Evolutionary conservation across 2,797 vertebrate species (phyloP).

Genomic region (Artibeus lituratus): DNA sequence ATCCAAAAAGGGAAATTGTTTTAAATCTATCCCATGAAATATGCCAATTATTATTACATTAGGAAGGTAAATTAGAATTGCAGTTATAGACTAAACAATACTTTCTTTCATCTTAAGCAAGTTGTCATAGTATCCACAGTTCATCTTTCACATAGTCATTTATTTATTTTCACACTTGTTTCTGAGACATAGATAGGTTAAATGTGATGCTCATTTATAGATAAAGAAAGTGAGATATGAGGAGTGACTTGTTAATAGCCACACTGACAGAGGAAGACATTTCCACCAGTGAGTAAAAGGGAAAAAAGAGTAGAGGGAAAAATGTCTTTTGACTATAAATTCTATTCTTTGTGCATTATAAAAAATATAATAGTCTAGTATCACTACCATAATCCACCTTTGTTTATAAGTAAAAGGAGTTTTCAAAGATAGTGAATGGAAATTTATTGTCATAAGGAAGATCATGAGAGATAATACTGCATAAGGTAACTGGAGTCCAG

Average conservation of each 20-base stretch:
- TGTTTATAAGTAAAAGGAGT: not conserved
- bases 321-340: not conserved
- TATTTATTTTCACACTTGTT: not conserved
- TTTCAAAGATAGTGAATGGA: not conserved
- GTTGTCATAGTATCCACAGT: not conserved
- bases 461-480: not conserved
- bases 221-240: not conserved
- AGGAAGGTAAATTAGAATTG: not conserved
- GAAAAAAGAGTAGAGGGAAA: not conserved
- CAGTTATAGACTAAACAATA: not conserved
- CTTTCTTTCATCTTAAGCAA: not conserved
- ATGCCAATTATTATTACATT: not conserved
- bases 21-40: not conserved
- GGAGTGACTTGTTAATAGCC: not conserved
- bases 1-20: not conserved
- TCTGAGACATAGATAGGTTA: not conserved
- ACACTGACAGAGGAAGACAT: not conserved
- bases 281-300: not conserved
- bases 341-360: not conserved
- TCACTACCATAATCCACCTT: not conserved
- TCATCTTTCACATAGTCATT: not conserved
- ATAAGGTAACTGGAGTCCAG: not conserved
- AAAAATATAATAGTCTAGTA: not conserved
- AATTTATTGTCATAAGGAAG: not conserved
- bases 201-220: not conserved